A percentile compares a stretch with the other conserved stretches of the same genome.
Conservation (phyloP, 53 echinoderm and acorn worm species). For the Holothuria leucospilota region DNA sequence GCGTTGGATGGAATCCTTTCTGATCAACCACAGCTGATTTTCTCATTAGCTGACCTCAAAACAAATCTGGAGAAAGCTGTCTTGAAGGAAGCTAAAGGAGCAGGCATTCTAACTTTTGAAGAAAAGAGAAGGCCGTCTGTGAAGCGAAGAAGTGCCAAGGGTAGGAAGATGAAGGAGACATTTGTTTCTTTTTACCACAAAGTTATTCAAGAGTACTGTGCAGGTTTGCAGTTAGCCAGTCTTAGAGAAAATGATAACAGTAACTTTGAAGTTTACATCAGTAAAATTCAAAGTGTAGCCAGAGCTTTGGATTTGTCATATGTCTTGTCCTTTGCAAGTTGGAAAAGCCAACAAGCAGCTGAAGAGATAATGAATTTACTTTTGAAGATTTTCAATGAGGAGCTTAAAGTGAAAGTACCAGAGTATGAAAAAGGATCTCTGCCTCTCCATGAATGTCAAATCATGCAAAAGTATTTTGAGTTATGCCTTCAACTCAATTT, state of each 20-base stretch:
- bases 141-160: neutral
- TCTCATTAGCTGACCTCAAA: neutral
- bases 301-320: conserved; percentile 21
- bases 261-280: conserved; percentile 5
- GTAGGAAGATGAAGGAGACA: neutral
- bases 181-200: conserved; percentile 40
- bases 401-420: neutral
- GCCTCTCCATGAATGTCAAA: conserved; percentile 30
- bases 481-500: conserved; percentile 28
- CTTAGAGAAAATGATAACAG: neutral
- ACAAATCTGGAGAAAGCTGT: neutral
- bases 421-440: neutral
- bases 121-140: conserved; percentile 1
- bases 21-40: conserved; percentile 10
- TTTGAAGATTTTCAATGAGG: neutral
- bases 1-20: conserved; percentile 35
- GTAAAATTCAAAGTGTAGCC: neutral
- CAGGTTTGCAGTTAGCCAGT: conserved; percentile 24
- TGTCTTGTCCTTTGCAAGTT: conserved; percentile 31
- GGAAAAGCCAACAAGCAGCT: conserved; percentile 25
- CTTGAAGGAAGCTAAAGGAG: neutral
- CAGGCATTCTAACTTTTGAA: conserved; percentile 29
- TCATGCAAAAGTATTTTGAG: conserved; percentile 34
- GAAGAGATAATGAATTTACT: conserved; percentile 20
- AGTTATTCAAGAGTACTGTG: conserved; percentile 44